phyloP scores from a whole-genome alignment of 2,888 invertebrate genomes.

The Achlya flavicornis region DNA sequence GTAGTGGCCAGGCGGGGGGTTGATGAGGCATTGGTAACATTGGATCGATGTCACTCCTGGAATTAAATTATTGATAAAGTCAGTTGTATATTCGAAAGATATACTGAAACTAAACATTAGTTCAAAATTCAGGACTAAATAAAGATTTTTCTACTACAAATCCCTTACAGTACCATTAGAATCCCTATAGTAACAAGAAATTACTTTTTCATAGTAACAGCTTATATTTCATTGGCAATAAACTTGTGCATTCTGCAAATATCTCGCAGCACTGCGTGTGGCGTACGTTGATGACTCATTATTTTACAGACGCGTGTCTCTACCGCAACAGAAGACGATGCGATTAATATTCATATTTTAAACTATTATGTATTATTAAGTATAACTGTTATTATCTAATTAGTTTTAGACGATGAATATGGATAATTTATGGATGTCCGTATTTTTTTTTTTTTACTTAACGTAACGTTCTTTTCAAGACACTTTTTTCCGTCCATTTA shows the following conservation, averaged over 20 bases:
- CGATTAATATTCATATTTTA: background rate
- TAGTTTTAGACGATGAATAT: background rate
- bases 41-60: conserved; percentile 80
- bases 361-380: background rate
- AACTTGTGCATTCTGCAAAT: conserved; percentile 4
- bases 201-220: no score
- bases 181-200: no score
- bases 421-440: background rate
- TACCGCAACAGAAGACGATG: background rate
- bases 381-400: background rate
- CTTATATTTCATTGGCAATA: background rate
- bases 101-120: no score
- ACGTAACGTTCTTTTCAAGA: no score
- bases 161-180: no score
- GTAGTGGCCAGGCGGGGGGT: conserved; percentile 83
- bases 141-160: no score
- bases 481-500: no score
- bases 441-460: no score
- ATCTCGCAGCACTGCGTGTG: conserved; percentile 7
- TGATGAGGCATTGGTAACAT: conserved; percentile 89
- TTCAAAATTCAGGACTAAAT: no score
- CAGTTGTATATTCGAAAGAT: background rate
- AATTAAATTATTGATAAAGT: conserved; percentile 26
- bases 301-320: background rate
- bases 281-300: conserved; percentile 9